Conservation (phyloP, 2,113 vertebrate species). For the Cathartes aura region DNA sequence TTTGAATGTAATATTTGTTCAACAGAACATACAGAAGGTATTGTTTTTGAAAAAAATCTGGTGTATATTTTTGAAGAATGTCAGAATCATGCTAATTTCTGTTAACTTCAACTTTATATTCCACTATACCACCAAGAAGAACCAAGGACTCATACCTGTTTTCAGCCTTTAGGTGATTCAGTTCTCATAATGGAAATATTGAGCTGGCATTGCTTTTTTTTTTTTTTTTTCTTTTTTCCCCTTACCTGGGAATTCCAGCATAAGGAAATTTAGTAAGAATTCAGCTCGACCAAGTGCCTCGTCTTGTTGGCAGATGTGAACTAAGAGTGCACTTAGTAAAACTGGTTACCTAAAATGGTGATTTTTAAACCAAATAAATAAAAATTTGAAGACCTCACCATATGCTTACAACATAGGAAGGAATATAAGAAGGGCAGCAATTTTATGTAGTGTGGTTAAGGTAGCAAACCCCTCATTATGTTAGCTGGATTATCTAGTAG, state of each 20-base stretch:
- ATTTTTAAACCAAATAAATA: neutral
- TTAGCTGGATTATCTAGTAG: neutral
- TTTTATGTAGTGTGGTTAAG: neutral
- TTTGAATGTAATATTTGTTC: neutral
- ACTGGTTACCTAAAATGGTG: neutral
- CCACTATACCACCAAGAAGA: neutral
- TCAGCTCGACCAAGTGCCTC: neutral
- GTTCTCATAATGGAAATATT: neutral
- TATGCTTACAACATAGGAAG: neutral
- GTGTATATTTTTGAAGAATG: neutral
- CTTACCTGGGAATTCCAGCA: neutral
- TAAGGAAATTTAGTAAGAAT: neutral
- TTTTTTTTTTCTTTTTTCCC: neutral
- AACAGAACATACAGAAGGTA: neutral
- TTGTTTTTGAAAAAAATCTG: neutral
- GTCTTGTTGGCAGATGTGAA: neutral
- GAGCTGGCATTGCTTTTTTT: neutral
- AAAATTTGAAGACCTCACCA: neutral
- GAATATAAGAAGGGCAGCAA: neutral
- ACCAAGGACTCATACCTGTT: neutral
- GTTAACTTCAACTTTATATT: neutral
- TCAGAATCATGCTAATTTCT: neutral
- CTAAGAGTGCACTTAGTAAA: neutral
- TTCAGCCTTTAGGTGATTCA: neutral
- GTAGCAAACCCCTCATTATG: fast-evolving